A percentile compares a stretch with the other conserved stretches of the same genome.
Conservation (phyloP, 2,113 vertebrate genomes). For the Catharus minimus region DNA sequence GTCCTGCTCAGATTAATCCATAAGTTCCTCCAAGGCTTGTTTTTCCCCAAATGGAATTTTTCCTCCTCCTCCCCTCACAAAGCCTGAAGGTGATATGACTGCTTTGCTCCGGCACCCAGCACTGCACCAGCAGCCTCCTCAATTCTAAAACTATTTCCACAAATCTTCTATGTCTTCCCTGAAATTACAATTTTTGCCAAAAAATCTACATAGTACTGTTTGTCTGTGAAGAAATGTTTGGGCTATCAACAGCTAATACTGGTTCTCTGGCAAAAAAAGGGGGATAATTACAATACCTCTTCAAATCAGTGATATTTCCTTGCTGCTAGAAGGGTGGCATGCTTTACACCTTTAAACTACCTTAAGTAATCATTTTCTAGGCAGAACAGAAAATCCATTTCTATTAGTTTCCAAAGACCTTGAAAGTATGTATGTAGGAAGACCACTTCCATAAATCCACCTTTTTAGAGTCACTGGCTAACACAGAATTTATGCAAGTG, state of each 20-base stretch:
- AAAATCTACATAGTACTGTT: not conserved
- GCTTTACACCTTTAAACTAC: slow-evolving; percentile 13
- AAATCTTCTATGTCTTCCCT: not conserved
- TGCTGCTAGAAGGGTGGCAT: not conserved
- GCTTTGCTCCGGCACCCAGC: not conserved
- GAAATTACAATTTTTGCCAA: not conserved
- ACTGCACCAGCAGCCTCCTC: not conserved
- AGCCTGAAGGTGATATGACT: not conserved
- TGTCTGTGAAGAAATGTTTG: not conserved
- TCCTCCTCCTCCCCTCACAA: not conserved
- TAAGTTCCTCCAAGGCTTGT: not conserved
- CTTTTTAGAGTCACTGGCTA: slow-evolving; percentile 7
- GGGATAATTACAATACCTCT: not conserved
- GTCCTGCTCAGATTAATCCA: not conserved
- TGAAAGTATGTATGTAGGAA: not conserved
- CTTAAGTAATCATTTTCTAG: slow-evolving; percentile 14
- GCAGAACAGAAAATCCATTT: slow-evolving; percentile 52
- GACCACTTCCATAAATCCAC: slow-evolving; percentile 23
- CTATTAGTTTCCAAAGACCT: slow-evolving; percentile 31
- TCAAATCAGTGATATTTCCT: not conserved
- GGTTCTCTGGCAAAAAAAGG: not conserved
- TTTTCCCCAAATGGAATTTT: not conserved
- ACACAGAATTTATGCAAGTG: slow-evolving; percentile 40
- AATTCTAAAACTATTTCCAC: not conserved
- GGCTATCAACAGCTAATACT: not conserved